phyloP scores from a whole-genome alignment of 2,888 invertebrate species.

The Eupithecia exiguata region DNA sequence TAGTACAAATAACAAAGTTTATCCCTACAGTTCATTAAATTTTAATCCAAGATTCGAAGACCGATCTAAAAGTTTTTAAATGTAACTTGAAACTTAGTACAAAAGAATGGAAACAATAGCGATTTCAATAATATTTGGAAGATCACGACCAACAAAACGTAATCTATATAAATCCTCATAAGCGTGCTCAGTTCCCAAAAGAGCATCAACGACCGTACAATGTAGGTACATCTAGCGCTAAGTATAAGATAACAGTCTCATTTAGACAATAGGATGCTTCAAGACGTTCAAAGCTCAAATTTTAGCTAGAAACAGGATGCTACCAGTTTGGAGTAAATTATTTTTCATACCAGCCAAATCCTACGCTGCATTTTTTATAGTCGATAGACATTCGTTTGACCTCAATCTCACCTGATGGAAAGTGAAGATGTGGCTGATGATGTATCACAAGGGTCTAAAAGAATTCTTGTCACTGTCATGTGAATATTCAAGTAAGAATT shows the following conservation, averaged over 20 bases:
- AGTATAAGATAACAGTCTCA: slow-evolving; percentile 62
- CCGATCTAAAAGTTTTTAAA: neutral
- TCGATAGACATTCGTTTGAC: no score
- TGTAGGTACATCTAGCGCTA: slow-evolving; percentile 56
- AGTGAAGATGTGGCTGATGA: no score
- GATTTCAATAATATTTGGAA: slow-evolving; percentile 10
- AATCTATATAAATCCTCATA: slow-evolving; percentile 47
- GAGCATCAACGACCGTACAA: slow-evolving; percentile 48
- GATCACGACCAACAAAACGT: slow-evolving; percentile 31
- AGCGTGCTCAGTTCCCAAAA: slow-evolving; percentile 42
- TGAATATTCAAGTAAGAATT: neutral
- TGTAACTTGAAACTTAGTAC: neutral
- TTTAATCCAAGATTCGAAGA: neutral
- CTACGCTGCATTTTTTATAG: no score
- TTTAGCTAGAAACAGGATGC: slow-evolving; percentile 12
- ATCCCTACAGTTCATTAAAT: neutral
- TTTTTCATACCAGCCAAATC: neutral
- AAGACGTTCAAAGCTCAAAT: slow-evolving; percentile 37
- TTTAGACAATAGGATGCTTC: slow-evolving; percentile 57
- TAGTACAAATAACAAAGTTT: neutral
- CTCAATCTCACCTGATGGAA: no score
- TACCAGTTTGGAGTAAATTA: neutral
- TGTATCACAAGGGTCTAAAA: no score
- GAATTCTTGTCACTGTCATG: no score
- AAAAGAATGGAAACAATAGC: neutral